A percentile compares a stretch with the other conserved stretches of the same genome.
phyloP scores from a whole-genome alignment of 2,797 vertebrate genomes.

The Pteropus rufus region DNA sequence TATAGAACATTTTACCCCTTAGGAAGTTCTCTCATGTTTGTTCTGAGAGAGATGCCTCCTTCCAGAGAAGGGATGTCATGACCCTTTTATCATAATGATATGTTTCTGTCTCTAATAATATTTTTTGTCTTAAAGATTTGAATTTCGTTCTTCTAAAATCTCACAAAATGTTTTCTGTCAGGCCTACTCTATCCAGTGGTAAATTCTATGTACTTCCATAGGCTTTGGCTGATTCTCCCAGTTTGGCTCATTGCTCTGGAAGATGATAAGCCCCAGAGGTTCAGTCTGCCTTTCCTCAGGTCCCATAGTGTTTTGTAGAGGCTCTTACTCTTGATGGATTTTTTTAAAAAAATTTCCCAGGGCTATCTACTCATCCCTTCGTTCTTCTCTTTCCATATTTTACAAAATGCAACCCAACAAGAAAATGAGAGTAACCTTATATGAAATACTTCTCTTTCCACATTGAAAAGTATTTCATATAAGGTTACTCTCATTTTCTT shows the following conservation, averaged over 20 bases:
- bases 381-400: background rate
- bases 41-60: background rate
- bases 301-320: background rate
- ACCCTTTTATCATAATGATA: background rate
- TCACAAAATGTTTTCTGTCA: background rate
- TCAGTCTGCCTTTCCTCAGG: background rate
- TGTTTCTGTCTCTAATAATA: background rate
- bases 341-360: background rate
- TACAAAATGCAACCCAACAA: too few species aligned
- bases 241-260: background rate
- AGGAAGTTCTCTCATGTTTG: background rate
- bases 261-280: background rate
- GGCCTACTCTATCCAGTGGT: background rate
- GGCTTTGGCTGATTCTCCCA: background rate
- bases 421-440: too few species aligned
- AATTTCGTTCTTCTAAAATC: background rate
- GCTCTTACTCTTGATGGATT: background rate
- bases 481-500: slow-evolving; percentile 21
- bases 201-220: background rate
- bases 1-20: background rate
- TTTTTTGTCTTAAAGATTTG: background rate
- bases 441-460: background rate
- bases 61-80: background rate
- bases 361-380: background rate
- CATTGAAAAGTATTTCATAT: background rate